Evolutionary conservation across 2,797 vertebrate species (phyloP).

Genomic region (Melanotaenia maccullochi): DNA sequence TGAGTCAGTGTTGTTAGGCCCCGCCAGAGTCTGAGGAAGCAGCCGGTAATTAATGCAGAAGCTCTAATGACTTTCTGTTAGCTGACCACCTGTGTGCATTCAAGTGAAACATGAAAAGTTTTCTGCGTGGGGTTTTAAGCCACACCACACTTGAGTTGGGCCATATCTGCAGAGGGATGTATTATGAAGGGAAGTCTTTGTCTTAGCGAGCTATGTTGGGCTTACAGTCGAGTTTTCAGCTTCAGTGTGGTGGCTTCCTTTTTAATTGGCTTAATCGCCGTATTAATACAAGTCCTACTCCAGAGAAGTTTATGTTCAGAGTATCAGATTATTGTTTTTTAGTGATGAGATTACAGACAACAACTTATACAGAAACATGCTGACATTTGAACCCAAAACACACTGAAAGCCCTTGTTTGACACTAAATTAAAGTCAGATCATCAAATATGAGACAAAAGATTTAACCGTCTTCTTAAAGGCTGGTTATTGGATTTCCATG

Average conservation of each 20-base stretch:
- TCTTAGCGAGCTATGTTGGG: neutral
- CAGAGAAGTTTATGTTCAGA: neutral
- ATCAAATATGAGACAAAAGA: neutral
- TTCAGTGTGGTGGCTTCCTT: neutral
- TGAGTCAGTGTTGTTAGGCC: neutral
- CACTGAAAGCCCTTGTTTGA: neutral
- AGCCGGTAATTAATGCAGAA: slow-evolving; percentile 19
- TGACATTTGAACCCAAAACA: neutral
- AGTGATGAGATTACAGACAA: neutral
- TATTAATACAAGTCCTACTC: neutral
- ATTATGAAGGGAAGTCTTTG: neutral
- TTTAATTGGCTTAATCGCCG: neutral
- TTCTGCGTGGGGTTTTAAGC: neutral
- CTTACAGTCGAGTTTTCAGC: neutral
- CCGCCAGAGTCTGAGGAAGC: neutral
- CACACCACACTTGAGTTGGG: neutral
- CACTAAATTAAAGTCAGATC: neutral
- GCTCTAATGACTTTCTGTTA: slow-evolving; percentile 43
- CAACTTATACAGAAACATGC: neutral
- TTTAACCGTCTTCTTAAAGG: neutral
- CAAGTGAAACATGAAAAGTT: slow-evolving; percentile 27
- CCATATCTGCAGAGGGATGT: neutral
- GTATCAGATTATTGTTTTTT: neutral
- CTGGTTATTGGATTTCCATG: too few relatives aligned
- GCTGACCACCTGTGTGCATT: slow-evolving; percentile 23